phyloP scores from a whole-genome alignment of 1,140 invertebrate genomes.

The Zophobas morio region DNA sequence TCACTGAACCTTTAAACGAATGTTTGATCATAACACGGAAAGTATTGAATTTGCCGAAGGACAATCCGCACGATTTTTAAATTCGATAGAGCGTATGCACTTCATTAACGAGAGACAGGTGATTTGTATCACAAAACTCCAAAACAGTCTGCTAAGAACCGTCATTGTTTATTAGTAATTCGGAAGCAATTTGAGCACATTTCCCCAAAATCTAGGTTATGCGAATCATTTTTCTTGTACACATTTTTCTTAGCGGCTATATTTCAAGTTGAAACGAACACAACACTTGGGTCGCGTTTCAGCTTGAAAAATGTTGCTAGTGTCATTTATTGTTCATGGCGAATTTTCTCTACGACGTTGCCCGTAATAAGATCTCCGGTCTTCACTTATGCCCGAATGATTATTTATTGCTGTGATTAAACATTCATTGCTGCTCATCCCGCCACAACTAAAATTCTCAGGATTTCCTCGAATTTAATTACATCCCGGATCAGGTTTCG shows the following conservation, averaged over 20 bases:
- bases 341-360: slow-evolving; percentile 41
- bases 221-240: slow-evolving; percentile 43
- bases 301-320: slow-evolving; percentile 46
- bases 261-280: slow-evolving; percentile 45
- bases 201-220: slow-evolving; percentile 43
- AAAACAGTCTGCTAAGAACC: not conserved
- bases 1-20: not conserved
- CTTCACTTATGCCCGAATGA: slow-evolving; percentile 30
- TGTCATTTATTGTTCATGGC: slow-evolving; percentile 45
- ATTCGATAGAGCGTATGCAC: no score
- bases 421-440: slow-evolving; percentile 3
- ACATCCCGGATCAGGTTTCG: slow-evolving; percentile 19
- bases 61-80: no score
- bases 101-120: not conserved
- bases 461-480: slow-evolving; percentile 25
- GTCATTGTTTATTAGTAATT: slow-evolving; percentile 36
- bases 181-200: slow-evolving; percentile 41
- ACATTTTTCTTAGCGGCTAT: slow-evolving; percentile 43
- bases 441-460: slow-evolving; percentile 1
- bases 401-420: slow-evolving; percentile 27
- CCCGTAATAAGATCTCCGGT: slow-evolving; percentile 41
- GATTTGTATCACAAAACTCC: not conserved
- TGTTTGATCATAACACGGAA: not conserved
- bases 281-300: slow-evolving; percentile 47
- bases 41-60: not conserved